Conservation (phyloP, 2,888 invertebrate species). For the Polyploca ridens region DNA sequence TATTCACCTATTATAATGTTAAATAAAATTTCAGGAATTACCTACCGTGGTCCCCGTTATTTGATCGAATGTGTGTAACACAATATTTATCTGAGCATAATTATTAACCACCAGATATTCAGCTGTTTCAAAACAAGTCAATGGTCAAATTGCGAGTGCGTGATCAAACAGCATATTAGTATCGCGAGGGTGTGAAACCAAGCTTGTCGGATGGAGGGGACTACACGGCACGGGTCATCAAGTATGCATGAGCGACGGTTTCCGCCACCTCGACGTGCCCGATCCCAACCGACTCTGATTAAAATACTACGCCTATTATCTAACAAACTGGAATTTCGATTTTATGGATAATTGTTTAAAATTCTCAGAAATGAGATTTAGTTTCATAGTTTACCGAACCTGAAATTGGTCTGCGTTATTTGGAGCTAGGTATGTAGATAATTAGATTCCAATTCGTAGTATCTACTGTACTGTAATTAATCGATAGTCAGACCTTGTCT, state of each 20-base stretch:
- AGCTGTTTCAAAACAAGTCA: neutral
- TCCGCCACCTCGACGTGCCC: conserved; percentile 45
- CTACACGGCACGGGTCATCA: conserved; percentile 52
- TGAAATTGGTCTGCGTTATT: neutral
- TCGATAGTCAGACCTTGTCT: neutral
- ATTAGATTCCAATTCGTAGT: neutral
- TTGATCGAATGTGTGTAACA: too few relatives aligned
- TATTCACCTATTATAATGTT: neutral
- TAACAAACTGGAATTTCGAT: conserved; percentile 8
- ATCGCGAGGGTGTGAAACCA: neutral
- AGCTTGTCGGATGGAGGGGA: conserved; percentile 39
- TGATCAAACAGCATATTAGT: neutral
- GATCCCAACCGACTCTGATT: conserved; percentile 34
- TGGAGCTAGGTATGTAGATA: neutral
- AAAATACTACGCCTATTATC: conserved; percentile 36
- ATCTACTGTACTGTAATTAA: neutral
- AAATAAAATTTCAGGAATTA: neutral
- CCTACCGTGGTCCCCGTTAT: too few relatives aligned
- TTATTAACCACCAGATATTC: too few relatives aligned
- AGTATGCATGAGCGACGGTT: conserved; percentile 64
- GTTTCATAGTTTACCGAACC: neutral
- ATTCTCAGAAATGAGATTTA: neutral
- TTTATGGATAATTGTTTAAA: neutral
- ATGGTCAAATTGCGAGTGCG: conserved; percentile 3
- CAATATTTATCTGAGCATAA: neutral